Percentiles rank a stretch among this genome's conserved stretches.
Evolutionary conservation across 1,140 invertebrate genomes (phyloP).

Genomic region (Diorhabda elongata): DNA sequence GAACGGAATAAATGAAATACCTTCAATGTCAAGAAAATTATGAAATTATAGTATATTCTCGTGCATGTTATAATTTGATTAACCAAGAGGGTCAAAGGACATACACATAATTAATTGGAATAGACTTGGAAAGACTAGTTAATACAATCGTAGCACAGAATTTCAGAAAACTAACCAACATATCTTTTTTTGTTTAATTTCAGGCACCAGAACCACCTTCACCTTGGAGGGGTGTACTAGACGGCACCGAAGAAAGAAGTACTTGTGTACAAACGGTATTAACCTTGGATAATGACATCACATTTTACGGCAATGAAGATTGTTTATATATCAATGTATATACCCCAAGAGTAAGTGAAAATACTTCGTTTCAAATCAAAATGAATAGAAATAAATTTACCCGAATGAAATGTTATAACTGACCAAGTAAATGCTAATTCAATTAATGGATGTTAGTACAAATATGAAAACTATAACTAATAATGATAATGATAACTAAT

Average conservation of each 20-base stretch:
- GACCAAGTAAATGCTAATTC: not conserved
- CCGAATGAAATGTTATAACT: not conserved
- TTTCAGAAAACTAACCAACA: not conserved
- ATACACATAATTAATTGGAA: too few species aligned
- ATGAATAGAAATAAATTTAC: not conserved
- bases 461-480: too few species aligned
- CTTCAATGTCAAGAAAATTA: too few species aligned
- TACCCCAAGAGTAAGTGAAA: constrained; percentile 20
- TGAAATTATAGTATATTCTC: too few species aligned
- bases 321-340: constrained; percentile 14
- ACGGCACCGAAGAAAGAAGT: constrained; percentile 22
- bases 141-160: not conserved
- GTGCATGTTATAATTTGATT: too few species aligned
- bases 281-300: too few species aligned
- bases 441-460: too few species aligned
- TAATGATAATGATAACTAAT: too few species aligned
- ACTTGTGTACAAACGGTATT: constrained; percentile 20
- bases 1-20: too few species aligned
- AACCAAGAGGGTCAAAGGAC: too few species aligned
- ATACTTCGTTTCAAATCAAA: not conserved
- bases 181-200: not conserved
- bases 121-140: too few species aligned
- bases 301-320: too few species aligned
- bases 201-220: constrained; percentile 12
- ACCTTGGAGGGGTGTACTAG: constrained; percentile 23